phyloP scores from a whole-genome alignment of 23 tunicate species.

The Ascidia mentula region DNA sequence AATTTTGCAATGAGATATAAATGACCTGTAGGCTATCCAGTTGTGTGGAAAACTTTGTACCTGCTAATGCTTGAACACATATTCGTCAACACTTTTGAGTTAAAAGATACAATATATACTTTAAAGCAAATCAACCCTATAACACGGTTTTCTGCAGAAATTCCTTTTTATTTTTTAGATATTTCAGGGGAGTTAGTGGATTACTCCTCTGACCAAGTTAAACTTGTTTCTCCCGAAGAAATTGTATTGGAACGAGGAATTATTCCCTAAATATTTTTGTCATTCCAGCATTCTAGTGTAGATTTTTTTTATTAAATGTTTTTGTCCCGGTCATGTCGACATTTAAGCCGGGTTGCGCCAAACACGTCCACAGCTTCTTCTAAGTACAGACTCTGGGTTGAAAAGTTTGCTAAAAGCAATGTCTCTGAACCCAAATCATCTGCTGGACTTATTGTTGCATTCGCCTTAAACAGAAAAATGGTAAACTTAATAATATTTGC shows the following conservation, averaged over 20 bases:
- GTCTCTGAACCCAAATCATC: constrained; percentile 52
- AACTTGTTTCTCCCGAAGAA: not conserved
- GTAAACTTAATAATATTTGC: constrained; percentile 11
- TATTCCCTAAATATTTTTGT: not conserved
- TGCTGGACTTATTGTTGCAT: constrained; percentile 56
- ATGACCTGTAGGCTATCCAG: too few relatives aligned
- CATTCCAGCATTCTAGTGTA: not conserved
- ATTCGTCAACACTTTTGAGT: too few relatives aligned
- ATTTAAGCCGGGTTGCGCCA: not conserved
- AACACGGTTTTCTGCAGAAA: too few relatives aligned
- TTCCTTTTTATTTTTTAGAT: not conserved
- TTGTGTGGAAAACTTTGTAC: too few relatives aligned
- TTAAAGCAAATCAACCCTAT: too few relatives aligned
- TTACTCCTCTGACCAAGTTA: not conserved
- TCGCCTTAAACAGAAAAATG: constrained; percentile 50
- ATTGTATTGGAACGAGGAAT: not conserved
- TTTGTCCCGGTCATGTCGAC: not conserved
- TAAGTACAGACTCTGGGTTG: constrained; percentile 28
- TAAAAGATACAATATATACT: too few relatives aligned
- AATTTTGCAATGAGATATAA: too few relatives aligned
- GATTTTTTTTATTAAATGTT: too few relatives aligned
- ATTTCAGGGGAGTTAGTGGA: not conserved
- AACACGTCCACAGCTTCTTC: not conserved
- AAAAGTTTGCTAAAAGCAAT: constrained; percentile 13
- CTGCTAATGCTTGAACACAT: too few relatives aligned